Evolutionary conservation across 2,797 vertebrate species (phyloP), one percentile per base, ranked within the genome.

Genomic region (Enteromius paludinosus): DNA sequence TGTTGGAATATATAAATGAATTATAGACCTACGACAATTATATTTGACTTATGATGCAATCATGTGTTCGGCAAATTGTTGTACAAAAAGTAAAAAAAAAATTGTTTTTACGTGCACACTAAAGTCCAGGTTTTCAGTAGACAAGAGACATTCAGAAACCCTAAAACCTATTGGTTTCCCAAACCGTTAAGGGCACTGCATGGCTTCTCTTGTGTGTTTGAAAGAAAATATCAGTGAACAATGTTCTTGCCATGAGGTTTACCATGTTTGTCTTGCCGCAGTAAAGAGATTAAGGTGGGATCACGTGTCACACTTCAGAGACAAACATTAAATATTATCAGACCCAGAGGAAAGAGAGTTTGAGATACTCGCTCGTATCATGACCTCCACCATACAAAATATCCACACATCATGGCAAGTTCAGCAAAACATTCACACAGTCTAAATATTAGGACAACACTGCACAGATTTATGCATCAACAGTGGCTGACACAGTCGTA

Each of bases 371-470:
- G 14, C 9, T 5, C 65, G 65, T 41, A 41, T 83, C 25, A n/a
- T 41, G 25, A 66, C 70, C 17, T 73, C 38, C n/a, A 33, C 8
- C 9, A 75, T 43, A 25, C 28, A 43, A 47, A 61, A 80, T 43
- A 64, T 62, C 5, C 20, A 30, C 54, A n/a, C 18, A 47, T 71
- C 10, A 25, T 4, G 30, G 38, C 41, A 83, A 82, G 33, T 59
- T 68, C 69, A 66, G 28, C 14, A 30, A 65, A 47, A 62, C 59
- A 62, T 65, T 65, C 33, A 7, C 15, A 9, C 47, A 56, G 25
- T 52, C 20, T 64, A 70, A 52, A 52, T 62, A 65, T 65, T 35
- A 77, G 72, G 59, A 68, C 56, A 74, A n/a, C 52, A 61, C 14
- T 45, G 49, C 72, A 78, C 49, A 28, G n/a, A 59, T 78, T 49